A percentile compares a stretch with the other conserved stretches of the same genome.
Evolutionary conservation across 2,797 vertebrate species (phyloP).

Genomic region (Pseudochirops cupreus): DNA sequence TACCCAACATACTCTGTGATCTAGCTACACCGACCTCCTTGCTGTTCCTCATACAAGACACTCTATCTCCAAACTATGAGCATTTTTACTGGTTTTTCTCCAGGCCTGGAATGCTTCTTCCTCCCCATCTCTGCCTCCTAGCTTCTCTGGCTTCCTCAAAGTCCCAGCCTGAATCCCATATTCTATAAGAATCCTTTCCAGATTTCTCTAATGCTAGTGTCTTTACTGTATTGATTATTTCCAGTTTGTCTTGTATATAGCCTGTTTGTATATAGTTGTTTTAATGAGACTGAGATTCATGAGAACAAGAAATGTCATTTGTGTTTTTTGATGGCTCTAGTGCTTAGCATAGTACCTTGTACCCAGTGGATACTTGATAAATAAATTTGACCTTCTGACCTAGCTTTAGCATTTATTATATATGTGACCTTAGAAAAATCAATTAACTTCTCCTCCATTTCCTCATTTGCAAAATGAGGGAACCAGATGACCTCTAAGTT

Average conservation of each 20-base stretch:
- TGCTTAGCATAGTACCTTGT: not conserved
- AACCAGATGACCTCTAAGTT: not conserved
- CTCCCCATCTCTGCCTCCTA: not conserved
- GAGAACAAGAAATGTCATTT: not conserved
- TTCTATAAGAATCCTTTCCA: not conserved
- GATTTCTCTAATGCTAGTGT: not conserved
- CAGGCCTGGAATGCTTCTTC: not conserved
- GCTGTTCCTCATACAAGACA: not conserved
- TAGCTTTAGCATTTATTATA: not conserved
- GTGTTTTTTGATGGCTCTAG: not conserved
- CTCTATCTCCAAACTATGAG: not conserved
- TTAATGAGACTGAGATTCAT: not conserved
- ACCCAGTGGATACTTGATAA: not conserved
- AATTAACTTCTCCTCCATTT: not conserved
- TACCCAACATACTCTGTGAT: not conserved
- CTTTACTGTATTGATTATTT: not conserved
- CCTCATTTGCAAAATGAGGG: not conserved
- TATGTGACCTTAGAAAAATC: not conserved
- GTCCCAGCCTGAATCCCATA: not conserved
- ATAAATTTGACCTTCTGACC: not conserved
- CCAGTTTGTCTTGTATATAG: not conserved
- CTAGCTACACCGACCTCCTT: too few species aligned
- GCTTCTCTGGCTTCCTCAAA: not conserved
- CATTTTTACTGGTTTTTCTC: not conserved
- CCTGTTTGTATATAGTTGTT: not conserved